phyloP scores from a whole-genome alignment of 92 coral and sea anemone genomes.

The Parazoanthus swiftii region DNA sequence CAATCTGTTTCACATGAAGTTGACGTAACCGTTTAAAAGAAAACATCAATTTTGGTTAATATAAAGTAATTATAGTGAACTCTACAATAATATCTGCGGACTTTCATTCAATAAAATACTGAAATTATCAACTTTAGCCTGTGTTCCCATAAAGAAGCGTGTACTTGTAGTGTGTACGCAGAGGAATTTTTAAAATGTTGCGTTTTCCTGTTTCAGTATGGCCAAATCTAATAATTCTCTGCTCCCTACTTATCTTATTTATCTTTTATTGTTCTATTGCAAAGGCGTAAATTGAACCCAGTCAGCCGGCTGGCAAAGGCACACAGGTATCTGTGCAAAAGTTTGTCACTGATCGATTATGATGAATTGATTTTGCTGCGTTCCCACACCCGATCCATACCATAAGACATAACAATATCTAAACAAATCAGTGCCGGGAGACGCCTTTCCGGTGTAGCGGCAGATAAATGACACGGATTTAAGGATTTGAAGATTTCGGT shows the following conservation, averaged over 20 bases:
- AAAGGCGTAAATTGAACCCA: not conserved
- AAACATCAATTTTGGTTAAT: too few relatives aligned
- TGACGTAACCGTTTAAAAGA: too few relatives aligned
- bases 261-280: not conserved
- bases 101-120: too few relatives aligned
- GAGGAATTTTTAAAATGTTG: constrained; percentile 13
- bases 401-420: not conserved
- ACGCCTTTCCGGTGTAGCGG: constrained; percentile 34
- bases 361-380: constrained; percentile 17
- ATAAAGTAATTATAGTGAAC: too few relatives aligned
- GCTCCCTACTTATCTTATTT: not conserved
- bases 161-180: not conserved
- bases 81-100: too few relatives aligned
- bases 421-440: constrained; percentile 8
- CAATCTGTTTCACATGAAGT: too few relatives aligned
- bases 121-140: too few relatives aligned
- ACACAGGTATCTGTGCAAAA: constrained; percentile 12
- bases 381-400: constrained; percentile 38
- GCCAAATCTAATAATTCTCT: not conserved
- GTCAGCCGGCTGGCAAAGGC: constrained; percentile 22
- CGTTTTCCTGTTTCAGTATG: not conserved
- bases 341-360: constrained; percentile 42
- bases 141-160: too few relatives aligned
- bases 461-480: constrained; percentile 33
- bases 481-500: constrained; percentile 22